Percentiles rank a stretch among this genome's conserved stretches.
Evolutionary conservation across 2,797 vertebrate genomes (phyloP).

Genomic region (Protosalanx chinensis): DNA sequence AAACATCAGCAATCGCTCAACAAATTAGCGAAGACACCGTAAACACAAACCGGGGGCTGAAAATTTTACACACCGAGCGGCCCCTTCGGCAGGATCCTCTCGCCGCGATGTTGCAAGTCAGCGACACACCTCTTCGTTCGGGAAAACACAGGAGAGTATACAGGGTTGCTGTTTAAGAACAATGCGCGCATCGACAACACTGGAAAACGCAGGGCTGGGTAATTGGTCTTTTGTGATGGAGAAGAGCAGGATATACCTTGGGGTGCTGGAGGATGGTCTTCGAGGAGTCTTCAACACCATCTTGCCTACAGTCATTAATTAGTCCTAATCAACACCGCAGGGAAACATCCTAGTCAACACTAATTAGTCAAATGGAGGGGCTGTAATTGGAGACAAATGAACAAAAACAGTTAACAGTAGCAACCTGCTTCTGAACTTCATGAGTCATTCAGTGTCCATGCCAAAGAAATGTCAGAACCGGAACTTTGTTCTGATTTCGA

Average conservation of each 20-base stretch:
- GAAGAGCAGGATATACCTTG: conserved; percentile 42
- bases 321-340: conserved; percentile 66
- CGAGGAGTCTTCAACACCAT: conserved; percentile 47
- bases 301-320: conserved; percentile 71
- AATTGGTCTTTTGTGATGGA: conserved; percentile 29
- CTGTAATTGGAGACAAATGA: conserved; percentile 71
- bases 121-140: too few species aligned
- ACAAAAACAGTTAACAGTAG: conserved; percentile 66
- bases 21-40: not conserved
- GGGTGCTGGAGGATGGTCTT: conserved; percentile 44
- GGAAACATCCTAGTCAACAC: conserved; percentile 66
- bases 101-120: conserved; percentile 2
- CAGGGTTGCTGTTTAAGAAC: not conserved
- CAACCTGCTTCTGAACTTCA: conserved; percentile 33
- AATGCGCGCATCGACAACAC: not conserved
- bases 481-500: not conserved
- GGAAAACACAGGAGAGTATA: not conserved
- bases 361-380: conserved; percentile 68
- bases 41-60: too few species aligned
- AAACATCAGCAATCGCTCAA: conserved; percentile 16
- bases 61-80: too few species aligned
- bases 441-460: not conserved
- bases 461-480: too few species aligned
- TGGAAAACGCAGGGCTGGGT: conserved; percentile 12
- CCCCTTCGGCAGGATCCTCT: not conserved